phyloP scores from a whole-genome alignment of 2,113 vertebrate genomes.

The Trematomus loennbergii region DNA sequence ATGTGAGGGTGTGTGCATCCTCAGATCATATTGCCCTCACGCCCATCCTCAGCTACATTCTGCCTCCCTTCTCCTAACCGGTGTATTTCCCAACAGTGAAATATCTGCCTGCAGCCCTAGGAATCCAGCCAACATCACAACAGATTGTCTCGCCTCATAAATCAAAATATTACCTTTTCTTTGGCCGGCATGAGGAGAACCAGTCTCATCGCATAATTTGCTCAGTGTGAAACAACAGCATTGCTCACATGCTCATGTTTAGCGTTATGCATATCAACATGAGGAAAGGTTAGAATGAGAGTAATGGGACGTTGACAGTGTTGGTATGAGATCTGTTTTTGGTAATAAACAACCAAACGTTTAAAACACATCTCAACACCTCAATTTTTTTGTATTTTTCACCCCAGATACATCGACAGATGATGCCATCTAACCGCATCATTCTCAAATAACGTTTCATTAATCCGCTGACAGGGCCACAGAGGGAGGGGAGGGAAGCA shows the following conservation, averaged over 20 bases:
- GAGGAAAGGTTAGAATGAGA: conserved; percentile 48
- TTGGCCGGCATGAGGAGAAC: conserved; percentile 42
- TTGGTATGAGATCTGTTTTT: conserved; percentile 21
- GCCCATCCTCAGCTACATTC: conserved; percentile 70
- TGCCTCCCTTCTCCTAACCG: conserved; percentile 50
- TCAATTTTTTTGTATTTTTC: conserved; percentile 13
- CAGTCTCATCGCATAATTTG: conserved; percentile 45
- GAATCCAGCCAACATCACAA: conserved; percentile 66
- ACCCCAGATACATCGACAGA: conserved; percentile 35
- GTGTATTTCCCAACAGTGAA: conserved; percentile 64
- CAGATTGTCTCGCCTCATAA: conserved; percentile 65
- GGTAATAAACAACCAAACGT: neutral
- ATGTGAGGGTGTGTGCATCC: conserved; percentile 68
- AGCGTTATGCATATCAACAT: conserved; percentile 55
- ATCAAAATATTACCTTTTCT: conserved; percentile 66
- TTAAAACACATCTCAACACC: neutral
- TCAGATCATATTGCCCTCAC: conserved; percentile 77
- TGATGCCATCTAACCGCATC: conserved; percentile 62
- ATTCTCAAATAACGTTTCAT: conserved; percentile 66
- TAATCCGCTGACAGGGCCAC: conserved; percentile 74
- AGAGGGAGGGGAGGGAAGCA: conserved; percentile 68
- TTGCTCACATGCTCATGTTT: conserved; percentile 69
- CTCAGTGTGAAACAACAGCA: conserved; percentile 68
- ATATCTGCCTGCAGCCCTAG: conserved; percentile 62
- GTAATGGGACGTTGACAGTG: conserved; percentile 40